Percentiles rank a stretch among this genome's conserved stretches.
phyloP scores from a whole-genome alignment of 1,140 invertebrate genomes.

The Olivierus martensii region DNA sequence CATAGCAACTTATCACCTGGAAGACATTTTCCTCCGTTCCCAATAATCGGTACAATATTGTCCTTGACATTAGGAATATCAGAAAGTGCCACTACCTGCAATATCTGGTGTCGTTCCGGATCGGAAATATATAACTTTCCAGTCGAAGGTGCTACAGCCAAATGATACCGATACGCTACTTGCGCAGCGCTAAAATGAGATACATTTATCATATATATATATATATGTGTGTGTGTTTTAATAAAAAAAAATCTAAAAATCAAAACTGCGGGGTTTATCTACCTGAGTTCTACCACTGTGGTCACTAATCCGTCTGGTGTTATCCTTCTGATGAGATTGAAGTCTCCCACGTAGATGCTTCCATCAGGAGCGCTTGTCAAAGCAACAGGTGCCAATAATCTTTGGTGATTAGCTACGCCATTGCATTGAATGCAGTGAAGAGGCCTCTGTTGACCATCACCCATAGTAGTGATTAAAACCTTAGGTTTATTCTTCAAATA shows the following conservation, averaged over 20 bases:
- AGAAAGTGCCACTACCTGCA: slow-evolving; percentile 38
- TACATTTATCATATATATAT: too few species aligned
- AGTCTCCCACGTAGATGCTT: slow-evolving; percentile 91
- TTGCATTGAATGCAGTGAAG: slow-evolving; percentile 61
- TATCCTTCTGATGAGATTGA: slow-evolving; percentile 84
- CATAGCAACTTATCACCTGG: slow-evolving; percentile 79
- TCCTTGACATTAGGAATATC: slow-evolving; percentile 62
- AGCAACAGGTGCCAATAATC: slow-evolving; percentile 78
- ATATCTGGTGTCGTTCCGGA: slow-evolving; percentile 68
- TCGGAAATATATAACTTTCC: slow-evolving; percentile 90
- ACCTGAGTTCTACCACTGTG: slow-evolving; percentile 65
- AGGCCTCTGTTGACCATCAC: slow-evolving; percentile 68
- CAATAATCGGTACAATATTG: slow-evolving; percentile 80
- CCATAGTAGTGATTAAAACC: slow-evolving; percentile 81
- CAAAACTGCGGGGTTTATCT: too few species aligned
- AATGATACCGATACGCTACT: slow-evolving; percentile 87
- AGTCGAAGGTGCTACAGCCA: slow-evolving; percentile 87
- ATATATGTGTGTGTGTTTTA: too few species aligned
- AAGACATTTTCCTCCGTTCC: slow-evolving; percentile 86
- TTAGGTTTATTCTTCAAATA: slow-evolving; percentile 73
- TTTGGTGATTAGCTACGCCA: slow-evolving; percentile 63
- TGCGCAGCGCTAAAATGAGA: slow-evolving; percentile 61
- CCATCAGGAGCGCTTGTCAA: slow-evolving; percentile 91
- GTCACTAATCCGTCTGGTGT: slow-evolving; percentile 81
- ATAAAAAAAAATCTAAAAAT: too few species aligned